Evolutionary conservation across 2,888 invertebrate species (phyloP), one percentile per base, ranked within the genome.

Genomic region (Rutpela maculata): DNA sequence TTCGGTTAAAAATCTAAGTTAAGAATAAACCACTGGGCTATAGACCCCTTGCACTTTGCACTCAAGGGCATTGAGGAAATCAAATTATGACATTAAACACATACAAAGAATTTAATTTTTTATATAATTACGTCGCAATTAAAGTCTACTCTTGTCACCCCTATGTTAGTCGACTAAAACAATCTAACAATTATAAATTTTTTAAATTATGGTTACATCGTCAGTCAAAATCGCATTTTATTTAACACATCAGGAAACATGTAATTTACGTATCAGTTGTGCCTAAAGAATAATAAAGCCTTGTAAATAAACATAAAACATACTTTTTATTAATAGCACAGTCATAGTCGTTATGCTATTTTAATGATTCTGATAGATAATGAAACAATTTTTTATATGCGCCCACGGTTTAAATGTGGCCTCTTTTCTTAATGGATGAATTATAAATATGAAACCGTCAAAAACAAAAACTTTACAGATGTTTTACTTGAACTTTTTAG

Each of bases 121-220:
- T 3, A n/a, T 1, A 50, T n/a, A 50, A 50, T 50, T 50, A 50
- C 50, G 50, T 50, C 50, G 50, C 50, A 50, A 50, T 50, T 50
- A 50, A 50, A 50, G 12, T 50, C 50, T 50, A 12, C 50, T 50
- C 50, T 4, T n/a, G 6, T 50, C n/a, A 12, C 50, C 50, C 50
- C 50, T 50, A 50, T 6, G 6, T 50, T n/a, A 4, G 50, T 7
- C 31, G 7, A 35, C 31, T 50, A n/a, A 50, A 50, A 50, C 50
- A 50, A 50, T 50, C 12, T n/a, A n/a, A n/a, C 50, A 50, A 50
- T 50, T 50, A 50, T 50, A 50, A 43, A 50, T n/a, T 50, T 50
- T 50, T n/a, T n/a, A 50, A 50, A 50, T 50, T 50, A 50, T 50
- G 50, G 50, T 50, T 50, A 50, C 50, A 50, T 50, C 50, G 50